Conservation (phyloP, 2,797 vertebrate genomes). For the Gadopsis bispinosus region DNA sequence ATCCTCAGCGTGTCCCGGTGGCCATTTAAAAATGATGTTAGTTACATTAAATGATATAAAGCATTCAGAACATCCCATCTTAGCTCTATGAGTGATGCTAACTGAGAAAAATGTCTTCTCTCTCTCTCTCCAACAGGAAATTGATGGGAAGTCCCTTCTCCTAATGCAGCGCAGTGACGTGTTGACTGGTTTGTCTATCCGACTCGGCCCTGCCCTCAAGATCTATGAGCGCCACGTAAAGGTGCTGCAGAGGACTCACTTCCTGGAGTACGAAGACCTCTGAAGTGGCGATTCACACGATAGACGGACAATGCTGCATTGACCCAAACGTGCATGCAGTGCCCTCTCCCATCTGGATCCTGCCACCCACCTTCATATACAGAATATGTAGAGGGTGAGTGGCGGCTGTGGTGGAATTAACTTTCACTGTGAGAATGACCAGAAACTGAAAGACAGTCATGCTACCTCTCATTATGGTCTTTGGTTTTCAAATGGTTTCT, state of each 20-base stretch:
- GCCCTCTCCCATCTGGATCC: conserved; percentile 58
- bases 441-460: conserved; percentile 76
- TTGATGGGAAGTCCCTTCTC: conserved; percentile 93
- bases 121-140: conserved; percentile 83
- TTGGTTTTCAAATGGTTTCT: conserved; percentile 66
- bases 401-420: conserved; percentile 56
- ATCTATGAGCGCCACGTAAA: conserved; percentile 95
- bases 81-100: background rate
- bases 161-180: conserved; percentile 94
- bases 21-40: background rate
- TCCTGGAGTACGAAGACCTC: conserved; percentile 88
- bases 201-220: conserved; percentile 93
- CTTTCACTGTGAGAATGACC: conserved; percentile 79
- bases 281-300: conserved; percentile 63
- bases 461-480: conserved; percentile 82
- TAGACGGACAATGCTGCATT: conserved; percentile 49
- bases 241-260: conserved; percentile 92
- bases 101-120: conserved; percentile 8
- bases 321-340: conserved; percentile 68
- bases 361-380: conserved; percentile 66
- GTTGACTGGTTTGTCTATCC: conserved; percentile 92
- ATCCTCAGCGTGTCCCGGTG: background rate
- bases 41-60: background rate
- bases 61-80: background rate
- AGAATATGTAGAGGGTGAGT: conserved; percentile 60